Conservation (phyloP, 2,888 invertebrate genomes). For the Zootermopsis nevadensis region DNA sequence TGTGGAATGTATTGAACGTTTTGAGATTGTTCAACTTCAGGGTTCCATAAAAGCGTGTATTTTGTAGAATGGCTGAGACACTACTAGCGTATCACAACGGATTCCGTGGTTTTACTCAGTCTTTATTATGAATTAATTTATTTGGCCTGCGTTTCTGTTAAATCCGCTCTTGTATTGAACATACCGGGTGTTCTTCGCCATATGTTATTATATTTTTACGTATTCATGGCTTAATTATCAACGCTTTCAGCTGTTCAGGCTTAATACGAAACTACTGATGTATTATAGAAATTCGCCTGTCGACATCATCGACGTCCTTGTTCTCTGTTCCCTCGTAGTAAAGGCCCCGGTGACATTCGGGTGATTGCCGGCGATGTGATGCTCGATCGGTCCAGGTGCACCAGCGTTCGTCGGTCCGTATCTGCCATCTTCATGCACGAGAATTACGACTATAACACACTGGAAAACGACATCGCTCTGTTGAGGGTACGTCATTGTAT, state of each 20-base stretch:
- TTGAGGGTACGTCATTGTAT: slow-evolving; percentile 41
- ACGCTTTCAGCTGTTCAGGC: neutral
- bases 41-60: too few species aligned
- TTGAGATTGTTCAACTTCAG: too few species aligned
- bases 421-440: slow-evolving; percentile 33
- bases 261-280: neutral
- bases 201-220: too few species aligned
- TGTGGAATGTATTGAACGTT: too few species aligned
- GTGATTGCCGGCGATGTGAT: slow-evolving; percentile 4
- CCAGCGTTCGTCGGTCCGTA: slow-evolving; percentile 17
- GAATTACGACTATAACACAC: neutral
- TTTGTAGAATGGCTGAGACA: too few species aligned
- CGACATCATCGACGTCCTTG: neutral
- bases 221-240: neutral
- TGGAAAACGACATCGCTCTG: slow-evolving; percentile 42
- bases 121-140: too few species aligned
- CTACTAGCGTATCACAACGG: too few species aligned
- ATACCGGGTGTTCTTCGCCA: too few species aligned
- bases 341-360: neutral
- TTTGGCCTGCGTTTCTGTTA: too few species aligned
- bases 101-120: too few species aligned
- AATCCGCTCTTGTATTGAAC: too few species aligned
- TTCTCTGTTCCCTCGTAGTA: neutral
- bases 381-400: neutral
- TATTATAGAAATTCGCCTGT: neutral